Conservation (phyloP, 2,888 invertebrate species). For the Doris montereyensis region DNA sequence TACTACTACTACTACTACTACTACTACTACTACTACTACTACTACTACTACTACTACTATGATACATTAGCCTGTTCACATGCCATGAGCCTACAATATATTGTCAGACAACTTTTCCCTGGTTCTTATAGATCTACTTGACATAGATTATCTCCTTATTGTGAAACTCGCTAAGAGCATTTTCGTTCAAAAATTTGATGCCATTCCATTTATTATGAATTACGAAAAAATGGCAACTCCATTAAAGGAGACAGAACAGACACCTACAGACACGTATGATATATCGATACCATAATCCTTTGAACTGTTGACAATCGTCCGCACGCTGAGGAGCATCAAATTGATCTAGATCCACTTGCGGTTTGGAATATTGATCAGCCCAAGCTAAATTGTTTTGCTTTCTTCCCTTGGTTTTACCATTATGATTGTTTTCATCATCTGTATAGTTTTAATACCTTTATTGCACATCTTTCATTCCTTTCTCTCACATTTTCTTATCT, state of each 20-base stretch:
- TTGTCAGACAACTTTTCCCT: not conserved
- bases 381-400: too few relatives aligned
- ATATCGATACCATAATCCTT: too few relatives aligned
- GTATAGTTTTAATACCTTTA: not conserved
- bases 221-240: too few relatives aligned
- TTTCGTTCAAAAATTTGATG: too few relatives aligned
- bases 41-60: not conserved
- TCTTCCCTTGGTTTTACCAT: not conserved
- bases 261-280: too few relatives aligned
- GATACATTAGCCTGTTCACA: not conserved
- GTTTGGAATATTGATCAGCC: too few relatives aligned
- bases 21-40: constrained; percentile 1
- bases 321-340: too few relatives aligned
- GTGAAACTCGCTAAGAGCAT: too few relatives aligned
- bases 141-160: not conserved
- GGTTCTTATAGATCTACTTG: not conserved
- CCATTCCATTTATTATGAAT: too few relatives aligned
- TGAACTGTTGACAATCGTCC: too few relatives aligned
- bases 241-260: too few relatives aligned
- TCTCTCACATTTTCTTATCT: not conserved
- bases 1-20: constrained; percentile 20
- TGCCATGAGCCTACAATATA: not conserved
- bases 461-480: not conserved
- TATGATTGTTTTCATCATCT: not conserved
- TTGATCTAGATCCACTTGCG: too few relatives aligned